Evolutionary conservation across 1,140 invertebrate species (phyloP), one percentile per base, ranked within the genome.

Genomic region (Zaprionus africanus): DNA sequence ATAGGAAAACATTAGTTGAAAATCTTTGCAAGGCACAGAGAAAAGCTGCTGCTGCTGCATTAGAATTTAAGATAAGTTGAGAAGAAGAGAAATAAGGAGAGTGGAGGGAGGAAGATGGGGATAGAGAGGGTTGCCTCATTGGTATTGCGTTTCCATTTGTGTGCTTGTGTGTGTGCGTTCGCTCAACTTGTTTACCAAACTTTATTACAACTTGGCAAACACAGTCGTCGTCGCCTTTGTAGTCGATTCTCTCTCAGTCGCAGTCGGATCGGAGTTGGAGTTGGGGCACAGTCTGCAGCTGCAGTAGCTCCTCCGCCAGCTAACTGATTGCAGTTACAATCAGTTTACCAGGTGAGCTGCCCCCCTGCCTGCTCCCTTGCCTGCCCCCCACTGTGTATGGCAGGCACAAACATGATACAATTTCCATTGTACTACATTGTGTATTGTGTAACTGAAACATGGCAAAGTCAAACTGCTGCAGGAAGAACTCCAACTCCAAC

Each of bases 181-280:
- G 46, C 12, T 61, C 34, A 70, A 85, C 78, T 81, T 88, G 84
- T 90, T 88, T 88, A 88, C 85, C 74, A 90, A 88, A 88, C 85
- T 88, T 88, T 88, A 88, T 88, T 88, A 88, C 85, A 90, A 88
- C 71, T 90, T 90, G 81, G 84, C 84, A 87, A 87, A 87, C 84
- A 87, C 41, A 46, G 41, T 46, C 41, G 84, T 87, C 84, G 74
- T 88, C 84, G 84, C 84, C 84, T 87, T 87, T 88, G 85, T 81
- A 84, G 69, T 77, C 57, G 68, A 51, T 19, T 24, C 19, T 12
- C 19, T 13, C 6, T 7, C 41, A 6, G 15, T 46, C 6, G 15
- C n/a, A n/a, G 15, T 2, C 0, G 41, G 15, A 17, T 7, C 6
- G 38, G 15, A 17, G 41, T 51, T 5, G 22, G 46, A 1, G 19